Evolutionary conservation across 2,797 vertebrate species (phyloP).

Genomic region (Antennarius maculatus): DNA sequence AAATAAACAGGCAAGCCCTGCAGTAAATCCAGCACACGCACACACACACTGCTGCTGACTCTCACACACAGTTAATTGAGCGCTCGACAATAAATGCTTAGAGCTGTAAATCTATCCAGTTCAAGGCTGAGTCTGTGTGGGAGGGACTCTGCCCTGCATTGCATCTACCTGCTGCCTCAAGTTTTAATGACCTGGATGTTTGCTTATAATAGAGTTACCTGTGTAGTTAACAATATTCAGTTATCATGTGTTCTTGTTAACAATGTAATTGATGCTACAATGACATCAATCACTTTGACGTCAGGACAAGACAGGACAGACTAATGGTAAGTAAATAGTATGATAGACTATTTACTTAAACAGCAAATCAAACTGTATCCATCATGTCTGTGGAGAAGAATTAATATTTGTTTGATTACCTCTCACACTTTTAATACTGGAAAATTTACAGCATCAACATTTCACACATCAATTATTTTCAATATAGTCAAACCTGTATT

Average conservation of each 20-base stretch:
- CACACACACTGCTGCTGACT: not conserved
- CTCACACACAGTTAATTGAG: not conserved
- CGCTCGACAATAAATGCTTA: conserved; percentile 20
- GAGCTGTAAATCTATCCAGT: conserved; percentile 20
- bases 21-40: conserved; percentile 16
- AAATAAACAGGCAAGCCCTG: conserved; percentile 16
- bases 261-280: not conserved
- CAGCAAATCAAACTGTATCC: not conserved
- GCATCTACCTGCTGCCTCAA: conserved; percentile 7
- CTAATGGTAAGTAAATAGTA: conserved; percentile 10
- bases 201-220: conserved; percentile 13
- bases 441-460: not conserved
- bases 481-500: not conserved
- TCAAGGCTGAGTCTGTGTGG: not conserved
- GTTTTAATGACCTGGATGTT: conserved; percentile 24
- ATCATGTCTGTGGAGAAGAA: not conserved
- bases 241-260: not conserved
- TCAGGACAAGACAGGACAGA: not conserved
- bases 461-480: not conserved
- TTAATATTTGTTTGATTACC: conserved; percentile 13
- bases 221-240: not conserved
- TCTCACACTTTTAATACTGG: not conserved
- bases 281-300: conserved; percentile 2
- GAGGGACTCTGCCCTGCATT: conserved; percentile 7
- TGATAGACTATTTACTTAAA: not conserved